These are phyloP conservation scores for Temnothorax curvispinosus DNA, from an alignment of 1,140 invertebrate species.

Conservation along the genomic window DNA sequence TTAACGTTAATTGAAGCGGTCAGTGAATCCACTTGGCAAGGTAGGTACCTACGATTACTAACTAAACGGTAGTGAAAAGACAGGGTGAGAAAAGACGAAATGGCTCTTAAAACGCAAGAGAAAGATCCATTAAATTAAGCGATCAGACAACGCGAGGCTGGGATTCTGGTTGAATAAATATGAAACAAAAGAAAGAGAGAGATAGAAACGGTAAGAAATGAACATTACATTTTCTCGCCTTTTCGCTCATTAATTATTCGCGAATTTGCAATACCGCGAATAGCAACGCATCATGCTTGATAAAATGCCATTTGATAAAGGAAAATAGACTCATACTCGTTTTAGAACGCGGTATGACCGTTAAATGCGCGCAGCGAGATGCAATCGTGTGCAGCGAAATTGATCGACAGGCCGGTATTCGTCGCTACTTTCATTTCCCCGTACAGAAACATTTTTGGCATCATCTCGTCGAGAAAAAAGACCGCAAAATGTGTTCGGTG, in stretches of 20 bases:
- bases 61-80: conserved; percentile 36
- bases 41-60: conserved; percentile 24
- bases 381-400: conserved; percentile 46
- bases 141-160: conserved; percentile 24
- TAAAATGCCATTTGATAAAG: conserved; percentile 9
- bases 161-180: conserved; percentile 44
- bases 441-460: conserved; percentile 40
- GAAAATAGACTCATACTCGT: not conserved
- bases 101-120: conserved; percentile 39
- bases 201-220: conserved; percentile 33
- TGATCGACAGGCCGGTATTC: conserved; percentile 44
- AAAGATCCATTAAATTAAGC: conserved; percentile 62
- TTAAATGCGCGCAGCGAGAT: conserved; percentile 22
- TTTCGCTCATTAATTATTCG: conserved; percentile 35
- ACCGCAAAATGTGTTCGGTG: conserved; percentile 25
- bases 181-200: conserved; percentile 8
- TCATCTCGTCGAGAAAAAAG: conserved; percentile 33
- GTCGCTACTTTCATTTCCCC: conserved; percentile 37
- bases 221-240: conserved; percentile 35
- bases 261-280: conserved; percentile 15
- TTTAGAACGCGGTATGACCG: conserved; percentile 17
- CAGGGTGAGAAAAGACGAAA: conserved; percentile 8
- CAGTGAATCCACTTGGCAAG: conserved; percentile 41
- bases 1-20: conserved; percentile 59
- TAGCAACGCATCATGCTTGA: not conserved